Conservation (phyloP, 2,797 vertebrate genomes). For the Nyctibius grandis region DNA sequence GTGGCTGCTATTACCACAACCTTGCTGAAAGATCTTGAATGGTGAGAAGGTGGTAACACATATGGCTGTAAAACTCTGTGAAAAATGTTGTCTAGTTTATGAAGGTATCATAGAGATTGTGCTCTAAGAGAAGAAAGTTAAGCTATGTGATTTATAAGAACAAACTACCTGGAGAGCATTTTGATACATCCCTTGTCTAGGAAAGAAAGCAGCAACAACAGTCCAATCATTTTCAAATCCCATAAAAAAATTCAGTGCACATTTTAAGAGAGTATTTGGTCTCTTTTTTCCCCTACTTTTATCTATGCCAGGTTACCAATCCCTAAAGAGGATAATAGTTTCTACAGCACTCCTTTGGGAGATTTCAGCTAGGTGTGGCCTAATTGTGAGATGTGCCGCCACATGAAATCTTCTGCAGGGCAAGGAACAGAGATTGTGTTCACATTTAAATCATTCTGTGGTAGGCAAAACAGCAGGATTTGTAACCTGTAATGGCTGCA, state of each 20-base stretch:
- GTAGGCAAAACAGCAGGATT: slow-evolving; percentile 37
- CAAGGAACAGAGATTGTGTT: slow-evolving; percentile 32
- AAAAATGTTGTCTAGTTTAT: neutral
- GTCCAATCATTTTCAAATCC: neutral
- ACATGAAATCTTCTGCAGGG: slow-evolving; percentile 56
- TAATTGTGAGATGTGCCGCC: slow-evolving; percentile 23
- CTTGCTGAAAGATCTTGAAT: neutral
- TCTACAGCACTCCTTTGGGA: slow-evolving; percentile 37
- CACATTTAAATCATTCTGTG: slow-evolving; percentile 37
- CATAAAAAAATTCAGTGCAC: neutral
- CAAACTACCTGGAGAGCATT: neutral
- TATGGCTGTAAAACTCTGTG: neutral
- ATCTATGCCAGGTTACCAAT: slow-evolving; percentile 56
- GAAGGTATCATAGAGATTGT: neutral
- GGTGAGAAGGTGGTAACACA: neutral
- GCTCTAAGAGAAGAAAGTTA: neutral
- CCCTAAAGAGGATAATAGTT: slow-evolving; percentile 46
- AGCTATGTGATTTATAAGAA: neutral
- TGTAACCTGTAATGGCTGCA: slow-evolving; percentile 14
- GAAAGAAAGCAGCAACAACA: neutral
- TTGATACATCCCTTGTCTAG: neutral
- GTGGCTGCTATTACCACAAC: neutral
- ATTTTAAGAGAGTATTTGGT: neutral
- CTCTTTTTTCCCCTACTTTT: neutral
- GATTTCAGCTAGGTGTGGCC: slow-evolving; percentile 58